Conservation (phyloP, 2,797 vertebrate species). For the Poecilia gillii region DNA sequence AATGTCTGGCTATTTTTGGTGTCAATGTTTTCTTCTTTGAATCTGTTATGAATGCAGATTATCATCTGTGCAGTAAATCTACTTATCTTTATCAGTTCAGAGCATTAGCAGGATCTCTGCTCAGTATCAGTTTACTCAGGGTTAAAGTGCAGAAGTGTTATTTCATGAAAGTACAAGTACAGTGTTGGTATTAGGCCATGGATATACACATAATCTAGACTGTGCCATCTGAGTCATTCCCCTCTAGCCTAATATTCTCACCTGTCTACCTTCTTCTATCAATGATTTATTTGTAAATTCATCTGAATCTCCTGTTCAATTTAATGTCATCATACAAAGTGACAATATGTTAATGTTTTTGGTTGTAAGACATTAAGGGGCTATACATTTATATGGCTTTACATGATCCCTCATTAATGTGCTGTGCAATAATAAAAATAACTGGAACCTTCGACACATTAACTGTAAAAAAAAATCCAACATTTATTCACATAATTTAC, state of each 20-base stretch:
- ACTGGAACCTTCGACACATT: slow-evolving; percentile 7
- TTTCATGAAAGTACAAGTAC: not conserved
- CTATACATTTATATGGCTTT: not conserved
- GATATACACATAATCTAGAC: not conserved
- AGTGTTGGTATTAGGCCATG: not conserved
- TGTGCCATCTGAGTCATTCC: not conserved
- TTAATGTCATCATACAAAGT: not conserved
- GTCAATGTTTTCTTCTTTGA: not conserved
- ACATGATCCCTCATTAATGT: not conserved
- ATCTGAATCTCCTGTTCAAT: not conserved
- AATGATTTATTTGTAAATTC: not conserved
- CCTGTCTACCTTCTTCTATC: not conserved
- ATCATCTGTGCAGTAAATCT: not conserved
- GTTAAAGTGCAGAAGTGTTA: slow-evolving; percentile 13
- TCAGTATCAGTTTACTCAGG: slow-evolving; percentile 5
- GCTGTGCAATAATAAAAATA: not conserved
- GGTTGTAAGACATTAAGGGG: not conserved
- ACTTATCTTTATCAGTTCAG: not conserved
- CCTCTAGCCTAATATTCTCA: not conserved
- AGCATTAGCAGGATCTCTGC: not conserved
- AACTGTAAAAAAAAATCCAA: slow-evolving; percentile 52
- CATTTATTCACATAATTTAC: slow-evolving; percentile 77
- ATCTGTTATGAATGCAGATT: not conserved
- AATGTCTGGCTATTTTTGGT: not conserved
- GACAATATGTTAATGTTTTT: not conserved